Percentiles rank a stretch among this genome's conserved stretches.
Evolutionary conservation across 2,888 invertebrate species (phyloP).

Genomic region (Brachyopa scutellaris): DNA sequence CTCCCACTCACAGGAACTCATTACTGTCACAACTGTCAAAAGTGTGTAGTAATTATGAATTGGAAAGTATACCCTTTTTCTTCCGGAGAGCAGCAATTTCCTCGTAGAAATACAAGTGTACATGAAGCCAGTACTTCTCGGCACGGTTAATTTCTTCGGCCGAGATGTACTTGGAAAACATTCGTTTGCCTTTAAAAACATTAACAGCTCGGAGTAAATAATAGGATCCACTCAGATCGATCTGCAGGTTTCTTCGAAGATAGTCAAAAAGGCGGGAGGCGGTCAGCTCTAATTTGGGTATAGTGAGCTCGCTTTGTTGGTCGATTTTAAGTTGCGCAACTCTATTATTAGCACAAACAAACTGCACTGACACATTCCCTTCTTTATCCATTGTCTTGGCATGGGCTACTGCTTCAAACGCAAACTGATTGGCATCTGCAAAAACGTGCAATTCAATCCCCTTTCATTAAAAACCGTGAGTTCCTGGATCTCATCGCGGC

Average conservation of each 20-base stretch:
- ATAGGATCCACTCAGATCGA: neutral
- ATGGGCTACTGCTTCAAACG: constrained; percentile 21
- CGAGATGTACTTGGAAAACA: neutral
- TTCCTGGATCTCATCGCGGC: neutral
- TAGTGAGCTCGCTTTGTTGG: constrained; percentile 6
- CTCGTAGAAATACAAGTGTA: neutral
- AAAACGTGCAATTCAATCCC: constrained; percentile 9
- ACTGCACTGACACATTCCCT: neutral
- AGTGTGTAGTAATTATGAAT: constrained; percentile 10
- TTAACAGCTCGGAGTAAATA: neutral
- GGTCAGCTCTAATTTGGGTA: constrained; percentile 4
- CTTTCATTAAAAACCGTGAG: neutral
- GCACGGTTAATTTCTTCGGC: constrained; percentile 5
- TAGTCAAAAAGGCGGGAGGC: constrained; percentile 13
- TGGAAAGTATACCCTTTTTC: neutral
- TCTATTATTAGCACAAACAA: constrained; percentile 35
- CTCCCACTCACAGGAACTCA: constrained; percentile 10
- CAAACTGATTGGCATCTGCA: constrained; percentile 14
- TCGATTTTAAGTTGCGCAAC: constrained; percentile 15
- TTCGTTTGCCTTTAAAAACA: neutral
- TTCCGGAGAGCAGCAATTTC: neutral
- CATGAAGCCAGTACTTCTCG: constrained; percentile 1
- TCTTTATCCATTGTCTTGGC: constrained; percentile 1
- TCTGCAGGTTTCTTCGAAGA: neutral
- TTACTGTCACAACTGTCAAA: constrained; percentile 9